A percentile compares a stretch with the other conserved stretches of the same genome.
Conservation (phyloP, 1,140 invertebrate genomes). For the Pogonomyrmex californicus region DNA sequence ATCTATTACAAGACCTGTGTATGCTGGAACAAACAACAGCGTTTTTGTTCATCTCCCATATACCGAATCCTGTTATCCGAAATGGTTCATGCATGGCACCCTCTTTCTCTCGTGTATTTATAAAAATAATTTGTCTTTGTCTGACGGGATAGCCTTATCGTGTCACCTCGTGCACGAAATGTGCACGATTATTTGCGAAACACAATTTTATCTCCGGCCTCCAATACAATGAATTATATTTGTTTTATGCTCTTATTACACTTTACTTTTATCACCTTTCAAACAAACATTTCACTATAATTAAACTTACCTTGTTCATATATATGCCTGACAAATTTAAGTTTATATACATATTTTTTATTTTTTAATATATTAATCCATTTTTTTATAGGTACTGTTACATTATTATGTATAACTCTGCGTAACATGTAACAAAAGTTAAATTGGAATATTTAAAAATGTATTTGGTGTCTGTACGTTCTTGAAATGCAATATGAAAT, state of each 20-base stretch:
- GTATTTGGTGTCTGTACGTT: background rate
- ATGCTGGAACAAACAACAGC: conserved; percentile 5
- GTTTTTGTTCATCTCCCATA: conserved; percentile 39
- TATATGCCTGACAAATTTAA: background rate
- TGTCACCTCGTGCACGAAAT: background rate
- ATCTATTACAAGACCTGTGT: conserved; percentile 10
- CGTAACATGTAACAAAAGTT: background rate
- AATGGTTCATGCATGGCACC: background rate
- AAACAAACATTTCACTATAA: background rate
- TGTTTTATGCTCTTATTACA: background rate
- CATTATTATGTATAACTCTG: background rate
- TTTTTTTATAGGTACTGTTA: background rate
- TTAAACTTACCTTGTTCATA: background rate
- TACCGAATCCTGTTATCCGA: background rate
- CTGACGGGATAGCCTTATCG: conserved; percentile 12
- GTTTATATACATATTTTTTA: background rate
- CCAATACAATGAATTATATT: background rate
- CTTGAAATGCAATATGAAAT: background rate
- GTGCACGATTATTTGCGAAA: conserved; percentile 28
- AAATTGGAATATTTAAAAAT: conserved; percentile 9
- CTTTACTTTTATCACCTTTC: conserved; percentile 1
- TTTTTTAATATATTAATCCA: background rate
- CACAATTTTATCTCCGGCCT: background rate
- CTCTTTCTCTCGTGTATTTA: background rate
- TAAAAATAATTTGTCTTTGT: conserved; percentile 62